phyloP scores from a whole-genome alignment of 2,888 invertebrate genomes.

The Syritta pipiens region DNA sequence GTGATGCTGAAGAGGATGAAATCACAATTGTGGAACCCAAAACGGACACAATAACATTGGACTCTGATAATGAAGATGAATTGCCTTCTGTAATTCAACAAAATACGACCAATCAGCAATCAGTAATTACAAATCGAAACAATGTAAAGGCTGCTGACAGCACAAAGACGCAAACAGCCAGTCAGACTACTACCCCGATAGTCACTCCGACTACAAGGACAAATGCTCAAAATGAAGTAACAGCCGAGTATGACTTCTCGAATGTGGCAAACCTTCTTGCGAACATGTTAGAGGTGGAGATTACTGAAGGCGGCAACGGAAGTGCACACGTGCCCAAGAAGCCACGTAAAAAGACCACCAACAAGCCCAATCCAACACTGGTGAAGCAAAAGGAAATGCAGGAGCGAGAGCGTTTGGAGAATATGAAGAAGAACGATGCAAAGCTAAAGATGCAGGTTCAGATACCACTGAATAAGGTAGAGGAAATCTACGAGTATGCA shows the following conservation, averaged over 20 bases:
- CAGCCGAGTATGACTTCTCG: constrained; percentile 71
- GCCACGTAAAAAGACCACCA: constrained; percentile 77
- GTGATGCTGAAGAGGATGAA: constrained; percentile 78
- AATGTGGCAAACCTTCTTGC: constrained; percentile 75
- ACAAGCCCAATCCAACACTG: constrained; percentile 77
- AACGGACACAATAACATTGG: constrained; percentile 77
- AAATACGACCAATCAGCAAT: no score
- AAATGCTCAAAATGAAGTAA: constrained; percentile 23
- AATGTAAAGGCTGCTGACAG: no score
- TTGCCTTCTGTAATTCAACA: neutral
- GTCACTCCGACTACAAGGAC: constrained; percentile 30
- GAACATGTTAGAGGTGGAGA: constrained; percentile 77
- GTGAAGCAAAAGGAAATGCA: constrained; percentile 75
- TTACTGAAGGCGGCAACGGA: constrained; percentile 70
- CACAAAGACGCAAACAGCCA: no score
- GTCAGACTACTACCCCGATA: neutral
- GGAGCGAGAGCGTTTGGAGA: constrained; percentile 75
- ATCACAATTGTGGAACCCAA: constrained; percentile 79
- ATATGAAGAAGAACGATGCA: constrained; percentile 75
- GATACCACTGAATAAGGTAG: constrained; percentile 74
- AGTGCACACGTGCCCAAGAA: constrained; percentile 72
- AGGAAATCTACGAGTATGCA: constrained; percentile 74
- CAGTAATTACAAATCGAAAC: constrained; percentile 37
- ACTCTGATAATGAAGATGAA: constrained; percentile 78
- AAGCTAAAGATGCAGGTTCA: constrained; percentile 76